Base-by-base conservation (phyloP, 1,140 invertebrate genomes). In the Aricia agestis region DNA sequence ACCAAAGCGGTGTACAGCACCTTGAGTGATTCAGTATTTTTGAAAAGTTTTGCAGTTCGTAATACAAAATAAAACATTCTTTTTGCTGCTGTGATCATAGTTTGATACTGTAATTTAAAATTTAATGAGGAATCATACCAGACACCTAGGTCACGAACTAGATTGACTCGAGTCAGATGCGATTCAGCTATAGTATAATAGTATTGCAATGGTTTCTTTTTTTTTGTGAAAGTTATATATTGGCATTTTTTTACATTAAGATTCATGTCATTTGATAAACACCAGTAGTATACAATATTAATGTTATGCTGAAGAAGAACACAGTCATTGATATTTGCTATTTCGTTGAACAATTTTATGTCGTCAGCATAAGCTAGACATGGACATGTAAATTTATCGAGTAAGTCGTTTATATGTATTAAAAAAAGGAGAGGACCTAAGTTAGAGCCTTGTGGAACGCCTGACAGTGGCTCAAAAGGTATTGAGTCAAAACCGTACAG, bases 331-430 rank as follows among this genome's bases (percentile, higher is more conserved):
- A n/a, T n/a, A n/a, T n/a, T n/a, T n/a, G 17, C n/a, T n/a, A n/a
- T n/a, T n/a, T n/a, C n/a, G 3, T 31, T 19, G n/a, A 58, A 68
- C 31, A 58, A 57, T 68, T 68, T 68, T 31, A 68, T 57, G 10
- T 70, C 68, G 13, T 70, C 59, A 15, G 68, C 68, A 65, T 70
- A 63, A 15, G 68, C 68, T 0, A 70, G n/a, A 42, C 58, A 65
- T 5, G 61, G 41, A 19, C 69, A 15, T 5, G 17, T 7, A n/a
- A 71, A 18, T 25, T 17, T 32, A 17, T 52, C 4, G 0, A 70
- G 17, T 7, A 66, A n/a, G 19, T 66, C 59, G 18, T 70, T 70
- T 9, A 66, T 52, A 45, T 25, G 57, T 65, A 66, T 42, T 25
- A 66, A 9, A 41, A 70, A 70, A 19, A 70, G 61, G 1, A 41